Conservation (phyloP, 2,888 invertebrate species). For the Dermolepida albohirtum region DNA sequence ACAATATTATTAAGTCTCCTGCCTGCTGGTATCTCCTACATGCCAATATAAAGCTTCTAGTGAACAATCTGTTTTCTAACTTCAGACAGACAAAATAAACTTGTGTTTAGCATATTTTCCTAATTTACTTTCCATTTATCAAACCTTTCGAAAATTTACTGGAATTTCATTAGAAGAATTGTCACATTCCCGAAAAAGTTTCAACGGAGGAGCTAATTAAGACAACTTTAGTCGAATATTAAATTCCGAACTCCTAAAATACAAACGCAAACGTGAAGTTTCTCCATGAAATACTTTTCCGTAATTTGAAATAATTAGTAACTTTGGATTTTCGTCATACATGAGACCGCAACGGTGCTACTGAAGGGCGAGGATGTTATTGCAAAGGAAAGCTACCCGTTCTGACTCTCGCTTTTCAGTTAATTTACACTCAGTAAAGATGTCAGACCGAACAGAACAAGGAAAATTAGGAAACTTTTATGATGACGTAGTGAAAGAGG, state of each 20-base stretch:
- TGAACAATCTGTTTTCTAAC: too few species aligned
- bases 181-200: conserved; percentile 16
- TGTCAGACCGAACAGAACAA: conserved; percentile 17
- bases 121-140: too few species aligned
- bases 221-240: conserved; percentile 18
- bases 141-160: neutral
- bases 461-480: conserved; percentile 34
- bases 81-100: too few species aligned
- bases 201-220: conserved; percentile 3
- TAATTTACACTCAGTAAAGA: conserved; percentile 22
- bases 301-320: conserved; percentile 23
- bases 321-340: conserved; percentile 1
- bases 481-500: conserved; percentile 11
- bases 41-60: too few species aligned
- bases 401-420: conserved; percentile 36
- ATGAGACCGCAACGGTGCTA: conserved; percentile 14
- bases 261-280: conserved; percentile 9
- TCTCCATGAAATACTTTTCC: conserved; percentile 13
- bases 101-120: too few species aligned
- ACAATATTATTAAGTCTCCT: too few species aligned
- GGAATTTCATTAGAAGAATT: conserved; percentile 3
- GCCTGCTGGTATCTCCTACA: too few species aligned
- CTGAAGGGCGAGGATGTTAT: conserved; percentile 14
- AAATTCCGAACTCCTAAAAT: conserved; percentile 19
- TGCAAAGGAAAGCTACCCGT: conserved; percentile 16